A percentile compares a stretch with the other conserved stretches of the same genome.
These are phyloP conservation scores for Lucilia cuprina DNA, from an alignment of 1,140 invertebrate genomes.

Conservation along the genomic window DNA sequence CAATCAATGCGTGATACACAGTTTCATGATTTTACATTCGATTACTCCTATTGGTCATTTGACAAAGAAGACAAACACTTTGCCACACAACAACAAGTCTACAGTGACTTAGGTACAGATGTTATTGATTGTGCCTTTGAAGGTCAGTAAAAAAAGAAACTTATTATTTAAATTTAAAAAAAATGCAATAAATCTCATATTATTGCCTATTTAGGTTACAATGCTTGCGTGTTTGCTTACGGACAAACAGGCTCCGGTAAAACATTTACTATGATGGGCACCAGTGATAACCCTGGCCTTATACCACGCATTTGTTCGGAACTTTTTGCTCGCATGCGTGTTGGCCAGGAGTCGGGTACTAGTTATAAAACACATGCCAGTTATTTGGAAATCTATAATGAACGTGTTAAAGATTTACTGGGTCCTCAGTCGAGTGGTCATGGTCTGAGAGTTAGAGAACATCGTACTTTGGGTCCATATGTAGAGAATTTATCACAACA, in stretches of 20 bases:
- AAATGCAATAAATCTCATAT: background rate
- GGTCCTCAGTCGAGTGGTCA: conserved; percentile 73
- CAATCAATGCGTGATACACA: conserved; percentile 65
- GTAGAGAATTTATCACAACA: conserved; percentile 89
- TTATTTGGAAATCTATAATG: conserved; percentile 93
- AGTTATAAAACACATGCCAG: conserved; percentile 85
- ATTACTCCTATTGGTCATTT: conserved; percentile 92
- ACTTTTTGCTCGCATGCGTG: conserved; percentile 76
- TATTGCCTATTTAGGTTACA: conserved; percentile 74
- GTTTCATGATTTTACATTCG: conserved; percentile 91
- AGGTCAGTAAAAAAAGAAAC: conserved; percentile 50
- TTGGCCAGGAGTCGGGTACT: conserved; percentile 80
- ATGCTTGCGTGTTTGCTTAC: conserved; percentile 96
- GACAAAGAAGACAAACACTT: conserved; percentile 74
- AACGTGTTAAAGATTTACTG: conserved; percentile 86
- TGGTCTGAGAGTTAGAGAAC: conserved; percentile 86
- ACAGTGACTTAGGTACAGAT: conserved; percentile 86
- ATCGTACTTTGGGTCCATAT: conserved; percentile 90
- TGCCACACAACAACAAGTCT: conserved; percentile 83
- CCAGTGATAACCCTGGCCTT: conserved; percentile 78
- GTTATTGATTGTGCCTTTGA: conserved; percentile 93
- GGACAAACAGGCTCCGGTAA: conserved; percentile 86
- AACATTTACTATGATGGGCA: conserved; percentile 99
- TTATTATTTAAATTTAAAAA: background rate
- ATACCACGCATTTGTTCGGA: conserved; percentile 88